Evolutionary conservation across 1,140 invertebrate genomes (phyloP).

Genomic region (Cecropterus lyciades): DNA sequence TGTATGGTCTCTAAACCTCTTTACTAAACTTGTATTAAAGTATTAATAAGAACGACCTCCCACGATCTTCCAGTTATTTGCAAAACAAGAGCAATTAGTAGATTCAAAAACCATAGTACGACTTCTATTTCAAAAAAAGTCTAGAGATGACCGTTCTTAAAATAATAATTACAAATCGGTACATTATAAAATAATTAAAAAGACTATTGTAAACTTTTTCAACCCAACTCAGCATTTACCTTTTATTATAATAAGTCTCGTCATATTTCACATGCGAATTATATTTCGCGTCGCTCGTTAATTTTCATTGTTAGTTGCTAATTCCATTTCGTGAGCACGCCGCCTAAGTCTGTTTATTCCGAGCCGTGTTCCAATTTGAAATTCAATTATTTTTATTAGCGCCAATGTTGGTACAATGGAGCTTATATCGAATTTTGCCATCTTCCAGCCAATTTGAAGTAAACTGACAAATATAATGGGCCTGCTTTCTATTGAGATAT

Average conservation of each 20-base stretch:
- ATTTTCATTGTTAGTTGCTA: neutral
- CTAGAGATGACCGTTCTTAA: no score
- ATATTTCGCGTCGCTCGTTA: neutral
- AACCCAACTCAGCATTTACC: no score
- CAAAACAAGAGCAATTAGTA: no score
- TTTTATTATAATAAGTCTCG: neutral
- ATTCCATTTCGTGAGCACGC: neutral
- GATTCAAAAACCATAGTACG: no score
- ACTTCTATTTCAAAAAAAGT: no score
- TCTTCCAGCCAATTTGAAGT: conserved; percentile 23
- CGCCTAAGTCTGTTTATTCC: conserved; percentile 19
- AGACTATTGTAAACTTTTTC: no score
- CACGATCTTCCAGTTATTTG: no score
- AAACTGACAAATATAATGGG: conserved; percentile 17
- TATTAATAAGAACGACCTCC: no score
- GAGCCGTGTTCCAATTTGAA: conserved; percentile 26
- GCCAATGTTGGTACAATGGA: conserved; percentile 29
- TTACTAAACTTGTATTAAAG: no score
- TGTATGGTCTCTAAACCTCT: no score
- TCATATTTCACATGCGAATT: neutral
- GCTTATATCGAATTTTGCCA: conserved; percentile 23
- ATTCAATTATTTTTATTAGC: conserved; percentile 33
- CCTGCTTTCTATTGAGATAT: neutral
- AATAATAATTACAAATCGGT: no score
- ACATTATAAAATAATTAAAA: no score